These are phyloP conservation scores for Hipparchia sbordonii DNA, from an alignment of 2,888 invertebrate species.

Conservation along the genomic window DNA sequence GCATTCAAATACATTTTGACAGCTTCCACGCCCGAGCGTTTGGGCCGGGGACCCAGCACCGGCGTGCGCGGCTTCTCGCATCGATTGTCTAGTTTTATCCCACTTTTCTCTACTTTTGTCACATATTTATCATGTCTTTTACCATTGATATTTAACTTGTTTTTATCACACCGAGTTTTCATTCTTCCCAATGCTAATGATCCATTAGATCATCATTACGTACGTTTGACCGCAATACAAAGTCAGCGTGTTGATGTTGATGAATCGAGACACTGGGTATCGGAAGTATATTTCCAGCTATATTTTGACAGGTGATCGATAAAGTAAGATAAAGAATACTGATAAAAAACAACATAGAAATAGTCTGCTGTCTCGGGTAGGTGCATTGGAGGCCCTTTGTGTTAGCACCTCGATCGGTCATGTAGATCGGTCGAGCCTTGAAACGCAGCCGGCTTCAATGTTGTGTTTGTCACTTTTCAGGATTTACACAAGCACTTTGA, in stretches of 20 bases:
- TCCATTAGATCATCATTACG: constrained; percentile 38
- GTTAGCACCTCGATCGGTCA: constrained; percentile 67
- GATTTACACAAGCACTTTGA: constrained; percentile 59
- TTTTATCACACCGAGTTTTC: constrained; percentile 66
- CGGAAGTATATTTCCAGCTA: constrained; percentile 36
- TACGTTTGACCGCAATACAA: constrained; percentile 29
- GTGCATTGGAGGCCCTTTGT: constrained; percentile 68
- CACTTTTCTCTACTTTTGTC: constrained; percentile 43
- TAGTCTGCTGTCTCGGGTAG: constrained; percentile 55
- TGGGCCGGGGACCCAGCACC: constrained; percentile 47
- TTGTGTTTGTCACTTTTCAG: constrained; percentile 46
- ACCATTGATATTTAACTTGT: constrained; percentile 54
- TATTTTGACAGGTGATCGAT: constrained; percentile 52
- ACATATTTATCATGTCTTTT: constrained; percentile 46
- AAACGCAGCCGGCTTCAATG: constrained; percentile 46
- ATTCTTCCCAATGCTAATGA: constrained; percentile 46
- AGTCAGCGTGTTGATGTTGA: constrained; percentile 19
- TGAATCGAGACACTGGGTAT: constrained; percentile 27
- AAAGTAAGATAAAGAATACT: constrained; percentile 62
- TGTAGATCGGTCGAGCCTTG: constrained; percentile 67
- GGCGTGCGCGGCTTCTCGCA: constrained; percentile 44
- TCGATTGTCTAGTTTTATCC: constrained; percentile 42
- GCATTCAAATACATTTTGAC: constrained; percentile 70
- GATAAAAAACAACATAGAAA: constrained; percentile 68
- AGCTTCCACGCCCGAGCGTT: constrained; percentile 74